phyloP scores from a whole-genome alignment of 1,140 invertebrate genomes.

The Limonius californicus region DNA sequence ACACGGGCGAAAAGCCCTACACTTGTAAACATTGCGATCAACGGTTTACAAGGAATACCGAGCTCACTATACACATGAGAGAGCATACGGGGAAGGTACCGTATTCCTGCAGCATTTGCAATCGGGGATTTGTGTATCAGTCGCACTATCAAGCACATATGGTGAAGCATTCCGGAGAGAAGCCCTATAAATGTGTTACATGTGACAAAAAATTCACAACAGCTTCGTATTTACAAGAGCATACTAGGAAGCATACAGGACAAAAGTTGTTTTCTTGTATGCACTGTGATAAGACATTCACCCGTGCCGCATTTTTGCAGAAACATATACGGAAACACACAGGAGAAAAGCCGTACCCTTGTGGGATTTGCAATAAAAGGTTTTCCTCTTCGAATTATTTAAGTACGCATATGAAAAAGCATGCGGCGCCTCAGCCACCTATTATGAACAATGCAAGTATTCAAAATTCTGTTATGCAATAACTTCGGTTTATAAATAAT shows the following conservation, averaged over 20 bases:
- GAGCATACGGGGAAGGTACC: slow-evolving; percentile 71
- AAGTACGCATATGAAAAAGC: not conserved
- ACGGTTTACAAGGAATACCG: slow-evolving; percentile 56
- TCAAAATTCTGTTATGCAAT: not conserved
- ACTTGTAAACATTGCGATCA: slow-evolving; percentile 50
- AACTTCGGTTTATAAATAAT: not conserved
- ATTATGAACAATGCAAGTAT: not conserved
- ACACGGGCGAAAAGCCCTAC: slow-evolving; percentile 43
- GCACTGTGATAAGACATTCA: slow-evolving; percentile 51
- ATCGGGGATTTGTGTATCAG: slow-evolving; percentile 71
- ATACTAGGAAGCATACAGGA: slow-evolving; percentile 35
- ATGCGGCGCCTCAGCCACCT: not conserved
- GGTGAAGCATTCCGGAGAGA: slow-evolving; percentile 72
- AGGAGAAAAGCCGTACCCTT: slow-evolving; percentile 36
- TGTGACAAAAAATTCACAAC: slow-evolving; percentile 45
- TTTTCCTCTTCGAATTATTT: slow-evolving; percentile 21
- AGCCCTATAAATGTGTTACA: slow-evolving; percentile 48
- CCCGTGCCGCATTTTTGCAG: slow-evolving; percentile 24
- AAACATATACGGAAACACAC: slow-evolving; percentile 34
- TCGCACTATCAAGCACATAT: slow-evolving; percentile 78
- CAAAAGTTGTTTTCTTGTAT: slow-evolving; percentile 48
- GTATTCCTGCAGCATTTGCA: slow-evolving; percentile 61
- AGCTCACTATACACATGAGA: slow-evolving; percentile 62
- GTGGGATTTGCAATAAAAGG: slow-evolving; percentile 36
- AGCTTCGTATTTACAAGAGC: slow-evolving; percentile 39